Conservation (phyloP, 2,888 invertebrate genomes). For the Seira ritae region DNA sequence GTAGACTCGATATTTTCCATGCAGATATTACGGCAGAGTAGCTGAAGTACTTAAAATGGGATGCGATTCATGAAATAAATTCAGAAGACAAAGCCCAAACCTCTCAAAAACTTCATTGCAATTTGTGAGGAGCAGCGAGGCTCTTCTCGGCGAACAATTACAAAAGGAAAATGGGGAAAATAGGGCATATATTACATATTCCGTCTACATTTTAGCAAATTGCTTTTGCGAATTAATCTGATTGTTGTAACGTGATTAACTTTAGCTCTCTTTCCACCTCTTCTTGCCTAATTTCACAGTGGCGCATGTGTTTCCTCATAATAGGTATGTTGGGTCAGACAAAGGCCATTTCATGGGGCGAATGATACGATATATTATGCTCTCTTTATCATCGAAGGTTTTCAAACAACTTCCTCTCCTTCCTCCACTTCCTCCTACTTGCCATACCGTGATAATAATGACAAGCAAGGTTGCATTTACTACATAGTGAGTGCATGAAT, state of each 20-base stretch:
- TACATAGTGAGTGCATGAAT: not conserved
- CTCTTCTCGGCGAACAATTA: not conserved
- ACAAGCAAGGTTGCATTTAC: not conserved
- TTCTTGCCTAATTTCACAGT: not conserved
- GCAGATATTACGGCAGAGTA: not conserved
- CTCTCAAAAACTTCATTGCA: too few species aligned
- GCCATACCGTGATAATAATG: not conserved
- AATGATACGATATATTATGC: too few species aligned
- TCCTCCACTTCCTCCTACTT: too few species aligned
- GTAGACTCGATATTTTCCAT: too few species aligned
- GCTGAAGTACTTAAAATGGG: not conserved
- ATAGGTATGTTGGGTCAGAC: not conserved
- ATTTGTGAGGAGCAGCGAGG: not conserved
- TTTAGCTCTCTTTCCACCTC: not conserved
- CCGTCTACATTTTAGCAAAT: not conserved
- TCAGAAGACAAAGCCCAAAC: not conserved
- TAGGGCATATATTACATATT: not conserved
- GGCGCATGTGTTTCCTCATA: not conserved
- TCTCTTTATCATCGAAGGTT: too few species aligned
- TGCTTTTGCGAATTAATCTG: conserved; percentile 17
- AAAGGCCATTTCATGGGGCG: too few species aligned
- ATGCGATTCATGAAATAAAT: not conserved
- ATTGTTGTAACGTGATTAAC: conserved; percentile 12
- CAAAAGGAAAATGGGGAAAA: not conserved
- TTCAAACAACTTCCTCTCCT: too few species aligned